Conservation (phyloP, 2,888 invertebrate species). For the Cacoxenus indagator region DNA sequence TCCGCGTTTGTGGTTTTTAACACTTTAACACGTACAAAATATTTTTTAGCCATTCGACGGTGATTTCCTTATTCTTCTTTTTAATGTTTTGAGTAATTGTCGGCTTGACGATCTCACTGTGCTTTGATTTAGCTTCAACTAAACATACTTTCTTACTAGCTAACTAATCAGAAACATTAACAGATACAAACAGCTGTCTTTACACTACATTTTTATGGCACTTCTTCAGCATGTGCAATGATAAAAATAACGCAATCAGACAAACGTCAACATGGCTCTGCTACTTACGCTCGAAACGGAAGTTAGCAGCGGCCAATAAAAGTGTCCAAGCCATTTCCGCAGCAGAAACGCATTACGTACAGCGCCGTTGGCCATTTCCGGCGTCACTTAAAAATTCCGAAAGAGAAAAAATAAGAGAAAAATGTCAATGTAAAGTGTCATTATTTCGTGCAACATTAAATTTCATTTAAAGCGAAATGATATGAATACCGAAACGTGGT, state of each 20-base stretch:
- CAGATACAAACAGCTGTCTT: too few species aligned
- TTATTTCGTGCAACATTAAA: constrained; percentile 60
- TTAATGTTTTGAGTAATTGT: too few species aligned
- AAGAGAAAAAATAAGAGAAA: background rate
- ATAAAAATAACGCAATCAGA: background rate
- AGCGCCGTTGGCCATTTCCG: constrained; percentile 13
- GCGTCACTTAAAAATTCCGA: too few species aligned
- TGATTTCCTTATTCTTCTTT: background rate
- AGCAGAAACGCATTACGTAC: background rate
- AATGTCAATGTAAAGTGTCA: constrained; percentile 51
- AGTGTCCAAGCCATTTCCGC: constrained; percentile 45
- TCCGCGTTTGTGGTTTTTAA: constrained; percentile 37
- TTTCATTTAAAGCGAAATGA: constrained; percentile 53
- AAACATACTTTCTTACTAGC: too few species aligned
- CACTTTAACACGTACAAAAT: constrained; percentile 66
- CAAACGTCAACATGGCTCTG: background rate
- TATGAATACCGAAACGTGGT: background rate
- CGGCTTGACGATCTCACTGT: too few species aligned
- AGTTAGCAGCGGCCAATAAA: constrained; percentile 54
- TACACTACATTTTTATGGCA: too few species aligned
- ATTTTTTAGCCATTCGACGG: too few species aligned
- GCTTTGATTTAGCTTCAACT: too few species aligned
- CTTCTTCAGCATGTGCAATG: too few species aligned
- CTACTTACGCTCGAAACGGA: background rate
- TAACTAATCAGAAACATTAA: too few species aligned